phyloP scores from a whole-genome alignment of 2,113 vertebrate species.

The Eptesicus fuscus region DNA sequence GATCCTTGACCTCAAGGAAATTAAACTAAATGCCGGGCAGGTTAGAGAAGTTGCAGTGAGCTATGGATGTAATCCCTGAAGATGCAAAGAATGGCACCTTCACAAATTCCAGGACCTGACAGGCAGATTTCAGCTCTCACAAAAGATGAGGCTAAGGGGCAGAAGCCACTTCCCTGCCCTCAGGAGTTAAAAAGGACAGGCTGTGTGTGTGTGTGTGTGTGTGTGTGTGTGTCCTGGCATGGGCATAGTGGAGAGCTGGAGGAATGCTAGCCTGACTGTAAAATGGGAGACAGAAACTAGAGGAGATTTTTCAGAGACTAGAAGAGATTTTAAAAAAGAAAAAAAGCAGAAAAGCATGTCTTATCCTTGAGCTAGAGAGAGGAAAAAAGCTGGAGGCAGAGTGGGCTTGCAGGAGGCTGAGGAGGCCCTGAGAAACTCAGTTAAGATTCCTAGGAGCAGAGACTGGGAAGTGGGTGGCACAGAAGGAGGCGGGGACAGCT shows the following conservation, averaged over 20 bases:
- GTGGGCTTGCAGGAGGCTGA: conserved; percentile 67
- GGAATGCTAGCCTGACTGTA: not conserved
- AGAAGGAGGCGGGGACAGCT: conserved; percentile 72
- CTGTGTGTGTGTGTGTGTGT: fast-evolving
- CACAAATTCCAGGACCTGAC: not conserved
- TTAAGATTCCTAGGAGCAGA: conserved; percentile 65
- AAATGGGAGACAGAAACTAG: not conserved
- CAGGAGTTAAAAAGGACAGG: not conserved
- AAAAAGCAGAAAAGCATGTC: not conserved
- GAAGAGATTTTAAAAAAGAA: not conserved
- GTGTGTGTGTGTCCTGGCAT: not conserved
- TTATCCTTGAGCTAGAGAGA: conserved; percentile 57
- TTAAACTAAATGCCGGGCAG: not conserved
- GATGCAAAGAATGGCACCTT: not conserved
- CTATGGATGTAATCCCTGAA: not conserved
- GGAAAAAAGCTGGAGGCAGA: conserved; percentile 58
- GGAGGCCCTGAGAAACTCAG: conserved; percentile 45
- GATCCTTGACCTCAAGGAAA: not conserved
- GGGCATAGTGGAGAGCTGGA: not conserved
- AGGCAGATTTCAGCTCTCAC: not conserved
- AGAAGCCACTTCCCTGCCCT: not conserved
- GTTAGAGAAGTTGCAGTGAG: not conserved
- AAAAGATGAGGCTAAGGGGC: not conserved
- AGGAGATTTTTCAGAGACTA: not conserved
- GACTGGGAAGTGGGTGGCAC: conserved; percentile 70